Evolutionary conservation across 2,113 vertebrate species (phyloP), one percentile per base, ranked within the genome.

Genomic region (Callocephalon fimbriatum): DNA sequence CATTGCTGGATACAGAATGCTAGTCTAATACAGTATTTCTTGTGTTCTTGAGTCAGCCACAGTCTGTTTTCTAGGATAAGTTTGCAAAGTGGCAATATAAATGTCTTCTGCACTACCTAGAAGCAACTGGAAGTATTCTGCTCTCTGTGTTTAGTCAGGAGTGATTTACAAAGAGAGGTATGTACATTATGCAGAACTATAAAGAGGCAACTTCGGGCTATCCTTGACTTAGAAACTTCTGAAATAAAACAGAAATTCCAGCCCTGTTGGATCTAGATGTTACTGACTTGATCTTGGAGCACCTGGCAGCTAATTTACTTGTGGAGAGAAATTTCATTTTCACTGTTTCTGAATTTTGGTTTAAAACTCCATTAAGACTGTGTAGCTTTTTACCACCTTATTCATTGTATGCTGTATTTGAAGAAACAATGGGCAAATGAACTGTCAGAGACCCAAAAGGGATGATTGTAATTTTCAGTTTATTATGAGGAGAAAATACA

Each of bases 351-450:
- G 65, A 84, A 68, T 68, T 87, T 91, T 51, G 38, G 17, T 72
- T 89, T 81, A 67, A 87, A 95, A 75, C 50, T 50, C n/a, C 35
- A 12, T 84, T 87, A 78, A 78, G 61, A 10, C 61, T 65, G 7
- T 35, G 42, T 50, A 84, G 63, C 26, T 51, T 78, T 95, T 86
- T 87, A 54, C 35, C 51, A 25, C 44, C 35, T 27, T 53, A n/a
- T 40, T 93, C 38, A 18, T 26, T n/a, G 61, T 72, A 25, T 35
- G 13, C 14, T n/a, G 81, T 78, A 50, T 61, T 72, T 72, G 40
- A 85, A 87, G 80, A 96, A 91, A 89, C 72, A 95, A 94, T 61
- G 70, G 62, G 94, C 40, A 93, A 94, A 97, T 79, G 84, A 93
- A 58, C 93, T 95, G 91, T 45, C 1, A 7, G 74, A 90, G 70